Percentiles rank a stretch among this genome's conserved stretches.
These are phyloP conservation scores for Rhinogobius similis DNA, from an alignment of 2,113 vertebrate genomes.

Conservation along the genomic window DNA sequence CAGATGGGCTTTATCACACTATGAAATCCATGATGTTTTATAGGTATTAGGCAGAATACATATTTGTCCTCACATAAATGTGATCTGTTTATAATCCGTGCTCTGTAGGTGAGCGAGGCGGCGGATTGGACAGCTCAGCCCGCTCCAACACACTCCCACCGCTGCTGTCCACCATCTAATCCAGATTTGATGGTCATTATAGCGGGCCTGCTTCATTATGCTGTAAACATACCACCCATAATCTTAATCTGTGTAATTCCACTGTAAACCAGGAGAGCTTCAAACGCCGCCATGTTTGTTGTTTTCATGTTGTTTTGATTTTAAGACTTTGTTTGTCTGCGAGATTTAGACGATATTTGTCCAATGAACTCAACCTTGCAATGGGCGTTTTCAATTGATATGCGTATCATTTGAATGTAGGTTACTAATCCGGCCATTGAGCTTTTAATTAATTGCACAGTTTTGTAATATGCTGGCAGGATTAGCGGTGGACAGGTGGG, in stretches of 20 bases:
- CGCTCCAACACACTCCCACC: constrained; percentile 54
- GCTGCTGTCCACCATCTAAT: constrained; percentile 74
- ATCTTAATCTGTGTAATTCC: constrained; percentile 75
- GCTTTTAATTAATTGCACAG: constrained; percentile 75
- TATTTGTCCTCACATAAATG: neutral
- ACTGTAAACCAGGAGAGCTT: constrained; percentile 56
- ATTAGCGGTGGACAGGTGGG: constrained; percentile 75
- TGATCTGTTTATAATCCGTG: neutral
- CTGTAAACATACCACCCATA: constrained; percentile 71
- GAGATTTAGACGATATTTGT: neutral
- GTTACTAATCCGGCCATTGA: constrained; percentile 72
- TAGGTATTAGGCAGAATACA: neutral
- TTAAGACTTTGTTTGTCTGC: neutral
- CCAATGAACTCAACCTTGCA: neutral
- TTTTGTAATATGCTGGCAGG: constrained; percentile 69
- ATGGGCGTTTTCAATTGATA: constrained; percentile 18
- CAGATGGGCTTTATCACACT: neutral
- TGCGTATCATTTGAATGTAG: constrained; percentile 62
- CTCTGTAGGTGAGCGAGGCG: constrained; percentile 14
- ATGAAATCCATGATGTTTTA: neutral
- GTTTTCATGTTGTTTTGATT: constrained; percentile 5
- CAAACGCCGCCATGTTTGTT: constrained; percentile 17
- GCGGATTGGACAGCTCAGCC: constrained; percentile 51
- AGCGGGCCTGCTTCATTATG: constrained; percentile 68
- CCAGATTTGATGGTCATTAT: constrained; percentile 78